A percentile compares a stretch with the other conserved stretches of the same genome.
Evolutionary conservation across 92 coral and sea anemone genomes (phyloP).

Genomic region (Muricea muricata): DNA sequence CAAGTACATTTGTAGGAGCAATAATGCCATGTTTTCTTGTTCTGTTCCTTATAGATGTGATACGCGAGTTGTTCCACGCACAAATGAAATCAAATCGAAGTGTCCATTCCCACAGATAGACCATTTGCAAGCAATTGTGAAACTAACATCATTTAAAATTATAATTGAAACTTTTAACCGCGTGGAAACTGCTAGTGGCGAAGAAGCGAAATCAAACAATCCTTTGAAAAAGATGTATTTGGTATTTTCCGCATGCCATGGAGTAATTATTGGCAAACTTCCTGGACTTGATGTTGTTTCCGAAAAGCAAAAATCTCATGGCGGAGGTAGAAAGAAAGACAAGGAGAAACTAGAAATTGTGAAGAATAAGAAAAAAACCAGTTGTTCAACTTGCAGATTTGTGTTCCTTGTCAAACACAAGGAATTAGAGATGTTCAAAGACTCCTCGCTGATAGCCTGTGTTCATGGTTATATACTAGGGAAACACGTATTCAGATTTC

Average conservation of each 20-base stretch:
- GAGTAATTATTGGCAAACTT: not conserved
- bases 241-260: constrained; percentile 8
- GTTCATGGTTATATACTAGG: constrained; percentile 17
- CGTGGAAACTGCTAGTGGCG: not conserved
- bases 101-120: constrained; percentile 9
- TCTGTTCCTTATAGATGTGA: no score
- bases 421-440: not conserved
- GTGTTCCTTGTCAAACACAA: constrained; percentile 13
- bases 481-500: not conserved
- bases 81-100: not conserved
- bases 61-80: not conserved
- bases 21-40: no score
- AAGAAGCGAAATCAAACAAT: not conserved
- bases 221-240: not conserved
- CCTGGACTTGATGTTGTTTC: not conserved
- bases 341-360: not conserved
- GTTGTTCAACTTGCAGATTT: not conserved
- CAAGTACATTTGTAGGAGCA: no score
- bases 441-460: not conserved
- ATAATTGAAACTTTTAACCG: constrained; percentile 8
- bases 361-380: not conserved
- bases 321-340: not conserved
- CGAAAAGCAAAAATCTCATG: not conserved
- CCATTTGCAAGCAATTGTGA: constrained; percentile 8
- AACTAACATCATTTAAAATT: constrained; percentile 21